These are phyloP conservation scores for Amia ocellicauda DNA, from an alignment of 2,113 vertebrate genomes.

Conservation along the genomic window DNA sequence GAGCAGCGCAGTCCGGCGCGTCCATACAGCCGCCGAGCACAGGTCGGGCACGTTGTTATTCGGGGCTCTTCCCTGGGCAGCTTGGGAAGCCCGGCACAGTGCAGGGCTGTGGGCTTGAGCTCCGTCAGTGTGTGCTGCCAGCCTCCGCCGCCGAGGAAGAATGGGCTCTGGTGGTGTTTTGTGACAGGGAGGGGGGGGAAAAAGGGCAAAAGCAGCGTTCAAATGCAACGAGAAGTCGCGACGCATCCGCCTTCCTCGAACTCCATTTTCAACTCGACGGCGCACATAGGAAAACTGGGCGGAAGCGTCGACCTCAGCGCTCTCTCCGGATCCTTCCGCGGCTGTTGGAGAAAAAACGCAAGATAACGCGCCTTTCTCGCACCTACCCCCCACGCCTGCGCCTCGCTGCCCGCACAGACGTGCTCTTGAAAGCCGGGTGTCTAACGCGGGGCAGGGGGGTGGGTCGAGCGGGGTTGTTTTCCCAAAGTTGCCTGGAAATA, in stretches of 20 bases:
- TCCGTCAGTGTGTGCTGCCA: slow-evolving; percentile 55
- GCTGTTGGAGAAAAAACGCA: slow-evolving; percentile 43
- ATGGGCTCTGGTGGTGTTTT: not conserved
- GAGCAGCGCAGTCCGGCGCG: slow-evolving; percentile 30
- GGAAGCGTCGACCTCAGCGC: slow-evolving; percentile 77
- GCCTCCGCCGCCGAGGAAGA: slow-evolving; percentile 34
- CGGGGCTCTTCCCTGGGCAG: slow-evolving; percentile 61
- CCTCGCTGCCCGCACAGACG: slow-evolving; percentile 2
- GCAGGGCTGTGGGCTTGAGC: slow-evolving; percentile 49
- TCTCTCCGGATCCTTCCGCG: slow-evolving; percentile 71
- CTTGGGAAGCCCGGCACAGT: slow-evolving; percentile 60
- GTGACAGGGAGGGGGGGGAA: slow-evolving; percentile 7
- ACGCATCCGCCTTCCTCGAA: slow-evolving; percentile 67
- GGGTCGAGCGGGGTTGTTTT: slow-evolving; percentile 1
- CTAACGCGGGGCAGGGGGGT: not conserved
- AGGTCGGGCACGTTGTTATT: slow-evolving; percentile 52
- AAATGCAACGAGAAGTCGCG: slow-evolving; percentile 55
- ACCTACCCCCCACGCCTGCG: not conserved
- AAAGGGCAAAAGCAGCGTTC: not conserved
- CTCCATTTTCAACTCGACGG: slow-evolving; percentile 74
- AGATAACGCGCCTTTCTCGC: not conserved
- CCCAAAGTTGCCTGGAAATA: slow-evolving; percentile 55
- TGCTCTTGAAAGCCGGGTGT: not conserved
- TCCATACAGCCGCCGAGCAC: slow-evolving; percentile 12
- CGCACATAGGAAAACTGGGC: slow-evolving; percentile 78